phyloP scores from a whole-genome alignment of 92 coral and sea anemone species.

The Parazoanthus darwini region DNA sequence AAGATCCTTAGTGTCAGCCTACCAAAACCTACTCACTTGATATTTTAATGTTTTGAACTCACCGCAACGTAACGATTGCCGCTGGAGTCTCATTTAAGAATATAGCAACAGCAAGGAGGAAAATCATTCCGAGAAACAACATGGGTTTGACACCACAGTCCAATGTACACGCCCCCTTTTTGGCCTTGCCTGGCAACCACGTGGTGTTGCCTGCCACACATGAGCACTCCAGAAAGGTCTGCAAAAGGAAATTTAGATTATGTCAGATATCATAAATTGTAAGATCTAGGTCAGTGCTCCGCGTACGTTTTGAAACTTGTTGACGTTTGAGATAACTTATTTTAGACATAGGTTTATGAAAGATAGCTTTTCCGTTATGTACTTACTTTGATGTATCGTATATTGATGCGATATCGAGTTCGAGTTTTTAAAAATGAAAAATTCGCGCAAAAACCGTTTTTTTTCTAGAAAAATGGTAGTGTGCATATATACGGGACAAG shows the following conservation, averaged over 20 bases:
- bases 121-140: constrained; percentile 42
- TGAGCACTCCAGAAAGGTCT: constrained; percentile 30
- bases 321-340: neutral
- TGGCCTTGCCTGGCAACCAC: constrained; percentile 24
- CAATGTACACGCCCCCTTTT: constrained; percentile 41
- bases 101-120: constrained; percentile 28
- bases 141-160: constrained; percentile 44
- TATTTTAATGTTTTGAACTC: neutral
- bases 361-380: too few relatives aligned
- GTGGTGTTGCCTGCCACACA: constrained; percentile 35
- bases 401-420: too few relatives aligned
- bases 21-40: neutral
- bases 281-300: too few relatives aligned
- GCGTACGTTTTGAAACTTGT: neutral
- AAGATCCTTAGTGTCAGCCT: neutral
- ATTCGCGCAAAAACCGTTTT: too few relatives aligned
- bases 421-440: too few relatives aligned
- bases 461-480: too few relatives aligned
- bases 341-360: too few relatives aligned
- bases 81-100: constrained; percentile 48
- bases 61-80: constrained; percentile 51
- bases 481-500: too few relatives aligned
- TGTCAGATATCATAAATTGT: neutral
- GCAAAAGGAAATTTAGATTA: neutral
- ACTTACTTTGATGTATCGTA: too few relatives aligned